Conservation (phyloP, 2,888 invertebrate genomes). For the Suillia variegata region DNA sequence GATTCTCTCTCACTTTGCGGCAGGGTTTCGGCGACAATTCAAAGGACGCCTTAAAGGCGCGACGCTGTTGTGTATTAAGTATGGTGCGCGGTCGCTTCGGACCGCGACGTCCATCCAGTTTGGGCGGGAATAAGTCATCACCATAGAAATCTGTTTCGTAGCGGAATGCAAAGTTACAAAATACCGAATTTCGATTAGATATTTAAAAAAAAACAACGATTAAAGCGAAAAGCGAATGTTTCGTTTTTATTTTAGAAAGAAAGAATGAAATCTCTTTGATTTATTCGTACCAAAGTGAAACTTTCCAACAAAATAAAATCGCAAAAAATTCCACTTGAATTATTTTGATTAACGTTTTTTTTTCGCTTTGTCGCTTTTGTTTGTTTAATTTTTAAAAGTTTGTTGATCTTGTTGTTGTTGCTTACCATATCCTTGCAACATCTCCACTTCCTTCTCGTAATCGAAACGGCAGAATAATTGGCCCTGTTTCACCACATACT, state of each 20-base stretch:
- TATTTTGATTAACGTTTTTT: background rate
- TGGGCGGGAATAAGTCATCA: slow-evolving; percentile 67
- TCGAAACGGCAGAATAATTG: slow-evolving; percentile 80
- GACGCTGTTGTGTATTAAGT: slow-evolving; percentile 79
- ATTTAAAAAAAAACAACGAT: background rate
- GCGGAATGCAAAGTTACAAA: slow-evolving; percentile 9
- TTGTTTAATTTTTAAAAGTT: slow-evolving; percentile 3
- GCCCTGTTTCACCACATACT: slow-evolving; percentile 78
- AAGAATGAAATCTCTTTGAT: slow-evolving; percentile 7
- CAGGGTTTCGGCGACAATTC: slow-evolving; percentile 86
- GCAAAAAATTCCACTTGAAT: slow-evolving; percentile 14
- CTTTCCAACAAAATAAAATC: slow-evolving; percentile 7
- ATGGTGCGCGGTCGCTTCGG: slow-evolving; percentile 84
- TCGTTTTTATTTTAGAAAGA: background rate
- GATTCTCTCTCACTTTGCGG: slow-evolving; percentile 78
- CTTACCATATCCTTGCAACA: slow-evolving; percentile 68
- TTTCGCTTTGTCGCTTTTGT: background rate
- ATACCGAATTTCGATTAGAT: background rate
- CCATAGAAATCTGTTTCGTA: slow-evolving; percentile 67
- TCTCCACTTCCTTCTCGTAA: slow-evolving; percentile 79
- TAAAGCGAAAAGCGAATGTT: slow-evolving; percentile 13
- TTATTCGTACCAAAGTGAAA: slow-evolving; percentile 8
- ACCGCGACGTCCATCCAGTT: slow-evolving; percentile 72
- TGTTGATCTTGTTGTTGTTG: slow-evolving; percentile 3
- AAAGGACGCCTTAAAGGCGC: slow-evolving; percentile 85